Evolutionary conservation across 2,113 vertebrate species (phyloP), one percentile per base, ranked within the genome.

Genomic region (Pleuronectes platessa): DNA sequence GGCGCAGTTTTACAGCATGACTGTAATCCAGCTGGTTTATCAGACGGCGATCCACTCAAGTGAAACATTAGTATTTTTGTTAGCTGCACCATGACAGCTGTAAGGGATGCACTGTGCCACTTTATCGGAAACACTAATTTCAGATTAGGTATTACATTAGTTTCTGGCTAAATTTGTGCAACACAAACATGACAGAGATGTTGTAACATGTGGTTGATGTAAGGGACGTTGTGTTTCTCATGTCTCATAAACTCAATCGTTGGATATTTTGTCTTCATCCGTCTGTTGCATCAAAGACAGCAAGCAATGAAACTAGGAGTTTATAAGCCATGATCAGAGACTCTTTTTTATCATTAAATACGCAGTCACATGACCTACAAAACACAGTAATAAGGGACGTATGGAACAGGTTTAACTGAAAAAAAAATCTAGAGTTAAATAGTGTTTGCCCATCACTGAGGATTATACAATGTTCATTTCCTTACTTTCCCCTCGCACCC

Each of bases 101-200:
- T 58, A 58, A 13, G 55, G 24, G 55, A 60, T 31, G 24, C 8
- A 23, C n/a, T 55, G 54, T 20, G 49, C 15, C 49, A 51, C 45
- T 47, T 47, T 12, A 47, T 15, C 11, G 1, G 18, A 51, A 17
- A 20, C 58, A 42, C 51, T 4, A 2, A 60, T 53, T 54, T 68
- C 0, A 61, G 40, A 68, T 20, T 15, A 21, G 49, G 4, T 59
- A n/a, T 59, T 54, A 31, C 45, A 49, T 24, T 12, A 35, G 13
- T 60, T 42, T 31, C 53, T 40, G 37, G 40, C 26, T 37, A 7
- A 47, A 79, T 72, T n/a, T 65, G 15, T 59, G 23, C 78, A 62
- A 56, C 1, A 31, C 18, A 18, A 14, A 8, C 18, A 51, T 3
- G 15, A 53, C 53, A 51, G 53, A 24, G 24, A 10, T 62, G 23